phyloP scores from a whole-genome alignment of 64 coral and sea anemone genomes.

The Pocillopora damicornis region DNA sequence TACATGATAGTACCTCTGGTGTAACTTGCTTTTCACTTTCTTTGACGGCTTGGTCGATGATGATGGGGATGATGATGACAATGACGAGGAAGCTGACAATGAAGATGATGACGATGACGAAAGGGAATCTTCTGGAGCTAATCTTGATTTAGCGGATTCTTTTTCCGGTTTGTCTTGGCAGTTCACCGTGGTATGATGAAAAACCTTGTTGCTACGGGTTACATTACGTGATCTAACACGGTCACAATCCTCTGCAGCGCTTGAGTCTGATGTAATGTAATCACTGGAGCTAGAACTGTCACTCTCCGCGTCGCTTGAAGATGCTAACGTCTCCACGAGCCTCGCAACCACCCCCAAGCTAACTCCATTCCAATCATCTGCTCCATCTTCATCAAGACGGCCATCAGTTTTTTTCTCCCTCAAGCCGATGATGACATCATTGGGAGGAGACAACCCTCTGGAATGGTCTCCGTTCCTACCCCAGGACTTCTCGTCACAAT shows the following conservation, averaged over 20 bases:
- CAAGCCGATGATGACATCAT: constrained; percentile 16
- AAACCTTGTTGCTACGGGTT: constrained; percentile 5
- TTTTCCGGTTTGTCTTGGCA: constrained; percentile 35
- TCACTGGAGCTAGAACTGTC: constrained; percentile 78
- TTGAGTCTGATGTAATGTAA: constrained; percentile 62
- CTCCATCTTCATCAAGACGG: neutral
- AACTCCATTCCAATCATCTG: neutral
- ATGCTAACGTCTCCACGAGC: constrained; percentile 61
- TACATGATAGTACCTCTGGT: constrained; percentile 91
- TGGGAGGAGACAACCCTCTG: neutral
- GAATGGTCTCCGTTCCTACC: neutral
- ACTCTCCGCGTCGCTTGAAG: constrained; percentile 67
- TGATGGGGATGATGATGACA: neutral
- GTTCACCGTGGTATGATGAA: constrained; percentile 51
- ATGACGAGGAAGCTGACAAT: constrained; percentile 9
- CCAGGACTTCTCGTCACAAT: neutral
- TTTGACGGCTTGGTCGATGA: neutral
- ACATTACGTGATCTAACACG: neutral
- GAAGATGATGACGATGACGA: constrained; percentile 38
- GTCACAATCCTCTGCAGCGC: constrained; percentile 50
- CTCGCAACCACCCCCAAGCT: constrained; percentile 55
- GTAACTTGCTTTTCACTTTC: neutral
- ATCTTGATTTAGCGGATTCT: neutral
- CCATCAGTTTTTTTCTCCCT: neutral
- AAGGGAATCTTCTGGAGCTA: neutral